A percentile compares a stretch with the other conserved stretches of the same genome.
These are phyloP conservation scores for Melanerpes aurifrons DNA, from an alignment of 2,113 vertebrate genomes.

Conservation along the genomic window DNA sequence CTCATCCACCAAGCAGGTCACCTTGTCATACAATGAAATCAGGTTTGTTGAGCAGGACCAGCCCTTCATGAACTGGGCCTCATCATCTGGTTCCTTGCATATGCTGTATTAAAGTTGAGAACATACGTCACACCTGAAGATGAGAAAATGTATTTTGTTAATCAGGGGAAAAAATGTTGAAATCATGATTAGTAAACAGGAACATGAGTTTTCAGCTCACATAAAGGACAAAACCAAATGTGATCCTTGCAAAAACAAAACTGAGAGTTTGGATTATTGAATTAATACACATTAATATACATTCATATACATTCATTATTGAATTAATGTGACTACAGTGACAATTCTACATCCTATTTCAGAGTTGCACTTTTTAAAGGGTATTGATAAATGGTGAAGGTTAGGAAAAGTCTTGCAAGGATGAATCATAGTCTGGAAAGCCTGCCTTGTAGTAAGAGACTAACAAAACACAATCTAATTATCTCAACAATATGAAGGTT, in stretches of 20 bases:
- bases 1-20: too few species aligned
- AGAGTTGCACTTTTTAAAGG: not conserved
- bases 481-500: conserved; percentile 18
- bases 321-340: not conserved
- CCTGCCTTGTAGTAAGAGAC: not conserved
- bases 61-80: too few species aligned
- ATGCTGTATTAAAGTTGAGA: not conserved
- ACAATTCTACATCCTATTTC: not conserved
- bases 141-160: not conserved
- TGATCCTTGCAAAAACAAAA: not conserved
- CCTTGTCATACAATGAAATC: too few species aligned
- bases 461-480: conserved; percentile 6
- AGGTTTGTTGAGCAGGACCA: too few species aligned
- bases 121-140: not conserved
- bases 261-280: not conserved
- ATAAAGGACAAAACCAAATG: not conserved
- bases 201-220: not conserved
- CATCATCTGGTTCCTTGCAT: too few species aligned
- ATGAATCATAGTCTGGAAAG: conserved; percentile 18
- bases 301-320: not conserved
- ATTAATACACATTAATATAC: too few species aligned
- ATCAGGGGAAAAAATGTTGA: not conserved
- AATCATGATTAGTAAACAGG: not conserved
- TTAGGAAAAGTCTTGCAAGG: conserved; percentile 5
- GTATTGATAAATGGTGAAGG: not conserved